phyloP scores from a whole-genome alignment of 92 coral and sea anemone species.

The Nematostella vectensis region DNA sequence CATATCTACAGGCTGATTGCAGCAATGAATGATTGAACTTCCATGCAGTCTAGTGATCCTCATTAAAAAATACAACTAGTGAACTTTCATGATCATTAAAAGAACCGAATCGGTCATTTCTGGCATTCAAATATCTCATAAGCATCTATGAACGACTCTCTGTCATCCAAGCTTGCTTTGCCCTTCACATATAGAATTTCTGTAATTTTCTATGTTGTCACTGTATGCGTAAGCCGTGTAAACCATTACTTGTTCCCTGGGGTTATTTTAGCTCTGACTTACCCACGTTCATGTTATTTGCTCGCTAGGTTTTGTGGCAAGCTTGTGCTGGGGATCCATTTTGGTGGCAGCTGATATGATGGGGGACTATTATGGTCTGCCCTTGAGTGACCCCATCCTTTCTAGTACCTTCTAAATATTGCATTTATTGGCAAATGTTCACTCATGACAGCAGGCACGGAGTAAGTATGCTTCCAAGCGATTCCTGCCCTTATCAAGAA shows the following conservation, averaged over 20 bases:
- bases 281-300: background rate
- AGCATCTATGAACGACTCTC: too few relatives aligned
- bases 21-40: constrained; percentile 1
- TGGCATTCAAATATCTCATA: too few relatives aligned
- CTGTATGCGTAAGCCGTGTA: too few relatives aligned
- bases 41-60: constrained; percentile 10
- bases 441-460: constrained; percentile 98
- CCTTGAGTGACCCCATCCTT: background rate
- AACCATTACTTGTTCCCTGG: too few relatives aligned
- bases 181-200: too few relatives aligned
- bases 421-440: constrained; percentile 27
- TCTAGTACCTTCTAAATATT: constrained; percentile 28
- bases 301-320: constrained; percentile 30
- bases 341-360: constrained; percentile 14
- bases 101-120: too few relatives aligned
- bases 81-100: too few relatives aligned
- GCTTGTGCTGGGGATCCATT: constrained; percentile 3
- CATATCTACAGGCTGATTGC: background rate
- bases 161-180: too few relatives aligned
- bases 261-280: background rate
- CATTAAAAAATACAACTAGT: too few relatives aligned
- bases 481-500: constrained; percentile 8
- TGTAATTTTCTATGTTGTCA: too few relatives aligned
- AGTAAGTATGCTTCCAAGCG: constrained; percentile 56
- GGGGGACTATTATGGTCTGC: constrained; percentile 4